A percentile compares a stretch with the other conserved stretches of the same genome.
Evolutionary conservation across 2,888 invertebrate species (phyloP).

Genomic region (Sinopyrophorus schimmeli): DNA sequence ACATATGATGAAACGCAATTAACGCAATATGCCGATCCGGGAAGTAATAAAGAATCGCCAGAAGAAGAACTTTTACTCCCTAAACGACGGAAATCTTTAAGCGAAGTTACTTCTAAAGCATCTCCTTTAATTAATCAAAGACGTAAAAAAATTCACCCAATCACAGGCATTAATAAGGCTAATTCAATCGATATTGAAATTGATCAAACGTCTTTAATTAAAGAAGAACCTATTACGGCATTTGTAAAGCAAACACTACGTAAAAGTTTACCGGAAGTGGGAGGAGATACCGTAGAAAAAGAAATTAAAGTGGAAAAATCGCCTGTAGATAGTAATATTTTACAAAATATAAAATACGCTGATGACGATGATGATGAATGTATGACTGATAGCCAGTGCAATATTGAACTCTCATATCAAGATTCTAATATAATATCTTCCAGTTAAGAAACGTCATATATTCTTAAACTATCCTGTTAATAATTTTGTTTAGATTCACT

Average conservation of each 20-base stretch:
- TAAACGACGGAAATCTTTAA: slow-evolving; percentile 37
- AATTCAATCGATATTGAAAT: slow-evolving; percentile 36
- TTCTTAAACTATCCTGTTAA: slow-evolving; percentile 11
- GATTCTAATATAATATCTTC: slow-evolving; percentile 53
- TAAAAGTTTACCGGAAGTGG: slow-evolving; percentile 25
- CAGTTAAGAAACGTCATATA: slow-evolving; percentile 39
- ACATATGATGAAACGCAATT: slow-evolving; percentile 54
- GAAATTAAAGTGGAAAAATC: slow-evolving; percentile 71
- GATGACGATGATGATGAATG: slow-evolving; percentile 66
- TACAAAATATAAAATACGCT: slow-evolving; percentile 71
- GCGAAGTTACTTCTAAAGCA: slow-evolving; percentile 37
- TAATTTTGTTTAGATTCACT: slow-evolving; percentile 2
- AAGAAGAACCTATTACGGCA: slow-evolving; percentile 12
- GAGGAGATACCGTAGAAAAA: slow-evolving; percentile 57
- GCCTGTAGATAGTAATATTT: slow-evolving; percentile 61
- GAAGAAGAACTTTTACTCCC: slow-evolving; percentile 61
- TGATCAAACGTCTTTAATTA: slow-evolving; percentile 40
- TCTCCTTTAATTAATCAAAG: slow-evolving; percentile 40
- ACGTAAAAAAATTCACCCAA: slow-evolving; percentile 42
- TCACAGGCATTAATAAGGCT: slow-evolving; percentile 35
- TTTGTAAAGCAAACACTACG: slow-evolving; percentile 29
- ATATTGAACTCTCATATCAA: slow-evolving; percentile 52
- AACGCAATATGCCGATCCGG: slow-evolving; percentile 59
- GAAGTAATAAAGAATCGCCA: slow-evolving; percentile 70
- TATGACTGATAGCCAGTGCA: slow-evolving; percentile 47